A percentile compares a stretch with the other conserved stretches of the same genome.
phyloP scores from a whole-genome alignment of 1,140 invertebrate species.

The Periplaneta americana region DNA sequence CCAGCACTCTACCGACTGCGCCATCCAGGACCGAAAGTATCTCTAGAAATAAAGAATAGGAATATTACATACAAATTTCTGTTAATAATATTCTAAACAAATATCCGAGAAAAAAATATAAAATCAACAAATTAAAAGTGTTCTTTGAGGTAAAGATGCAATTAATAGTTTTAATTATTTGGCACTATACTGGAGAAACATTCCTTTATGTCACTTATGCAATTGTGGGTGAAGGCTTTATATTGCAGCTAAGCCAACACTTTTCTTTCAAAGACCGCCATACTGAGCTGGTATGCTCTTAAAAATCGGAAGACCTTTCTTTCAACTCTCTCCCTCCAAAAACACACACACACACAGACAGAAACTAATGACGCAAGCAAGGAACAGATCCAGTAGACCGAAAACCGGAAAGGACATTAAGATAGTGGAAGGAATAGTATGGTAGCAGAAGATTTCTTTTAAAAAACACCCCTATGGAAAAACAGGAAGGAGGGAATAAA shows the following conservation, averaged over 20 bases:
- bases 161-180: too few relatives aligned
- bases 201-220: not conserved
- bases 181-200: too few relatives aligned
- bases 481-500: not conserved
- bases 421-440: not conserved
- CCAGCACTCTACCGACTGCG: too few relatives aligned
- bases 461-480: not conserved
- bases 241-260: not conserved
- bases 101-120: too few relatives aligned
- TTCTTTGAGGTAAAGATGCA: too few relatives aligned
- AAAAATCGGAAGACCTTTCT: not conserved
- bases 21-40: too few relatives aligned
- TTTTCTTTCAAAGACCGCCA: not conserved
- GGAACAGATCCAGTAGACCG: not conserved
- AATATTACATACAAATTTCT: too few relatives aligned
- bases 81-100: too few relatives aligned
- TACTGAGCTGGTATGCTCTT: not conserved
- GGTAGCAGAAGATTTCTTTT: not conserved
- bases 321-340: not conserved
- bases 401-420: not conserved
- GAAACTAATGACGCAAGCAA: not conserved
- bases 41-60: too few relatives aligned
- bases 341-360: not conserved
- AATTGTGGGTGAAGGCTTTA: not conserved
- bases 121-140: too few relatives aligned